Evolutionary conservation across 2,888 invertebrate species (phyloP).

Genomic region (Chaetogeoica ovagalla): DNA sequence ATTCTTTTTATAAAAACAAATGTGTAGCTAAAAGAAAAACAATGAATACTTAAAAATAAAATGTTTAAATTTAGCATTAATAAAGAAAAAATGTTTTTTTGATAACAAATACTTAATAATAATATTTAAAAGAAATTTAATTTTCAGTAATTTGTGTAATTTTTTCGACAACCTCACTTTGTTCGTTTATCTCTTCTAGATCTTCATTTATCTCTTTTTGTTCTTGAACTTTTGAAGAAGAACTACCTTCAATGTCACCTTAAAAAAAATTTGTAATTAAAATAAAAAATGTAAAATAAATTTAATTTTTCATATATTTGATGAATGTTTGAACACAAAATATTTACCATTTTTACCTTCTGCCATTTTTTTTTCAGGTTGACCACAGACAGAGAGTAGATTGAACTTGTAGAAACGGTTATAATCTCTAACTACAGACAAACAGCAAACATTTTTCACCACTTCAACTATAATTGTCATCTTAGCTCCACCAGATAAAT

Average conservation of each 20-base stretch:
- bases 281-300: too few relatives aligned
- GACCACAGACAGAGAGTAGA: constrained; percentile 64
- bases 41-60: too few relatives aligned
- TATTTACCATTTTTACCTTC: constrained; percentile 34
- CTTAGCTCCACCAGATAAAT: constrained; percentile 73
- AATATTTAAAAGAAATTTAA: too few relatives aligned
- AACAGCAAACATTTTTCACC: constrained; percentile 75
- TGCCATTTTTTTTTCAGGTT: constrained; percentile 57
- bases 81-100: too few relatives aligned
- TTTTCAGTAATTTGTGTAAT: background rate
- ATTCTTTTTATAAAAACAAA: too few relatives aligned
- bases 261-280: background rate
- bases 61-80: too few relatives aligned
- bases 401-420: constrained; percentile 82
- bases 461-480: constrained; percentile 81
- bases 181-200: background rate
- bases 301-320: background rate
- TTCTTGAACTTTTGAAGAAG: constrained; percentile 25
- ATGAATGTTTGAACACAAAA: background rate
- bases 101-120: too few relatives aligned
- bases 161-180: background rate
- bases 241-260: constrained; percentile 6
- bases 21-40: too few relatives aligned
- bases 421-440: constrained; percentile 81
- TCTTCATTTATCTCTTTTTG: constrained; percentile 8